phyloP scores from a whole-genome alignment of 2,113 vertebrate species.

The Pampusana beccarii region DNA sequence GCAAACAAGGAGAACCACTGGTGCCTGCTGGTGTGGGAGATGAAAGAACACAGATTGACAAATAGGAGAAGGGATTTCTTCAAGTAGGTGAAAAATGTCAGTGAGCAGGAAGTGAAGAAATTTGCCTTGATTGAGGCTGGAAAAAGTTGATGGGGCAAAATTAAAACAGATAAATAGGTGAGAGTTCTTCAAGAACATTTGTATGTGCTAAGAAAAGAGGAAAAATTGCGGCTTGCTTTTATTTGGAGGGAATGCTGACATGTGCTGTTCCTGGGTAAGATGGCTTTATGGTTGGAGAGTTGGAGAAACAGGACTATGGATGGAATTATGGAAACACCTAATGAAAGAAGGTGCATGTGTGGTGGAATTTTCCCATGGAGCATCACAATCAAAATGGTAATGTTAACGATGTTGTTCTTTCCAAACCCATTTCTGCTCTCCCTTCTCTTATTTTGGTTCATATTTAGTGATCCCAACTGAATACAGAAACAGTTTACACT shows the following conservation, averaged over 20 bases:
- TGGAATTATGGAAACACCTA: background rate
- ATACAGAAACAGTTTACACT: background rate
- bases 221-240: background rate
- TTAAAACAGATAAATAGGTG: background rate
- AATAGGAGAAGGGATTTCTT: constrained; percentile 37
- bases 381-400: background rate
- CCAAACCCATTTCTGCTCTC: background rate
- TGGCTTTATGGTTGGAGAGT: background rate
- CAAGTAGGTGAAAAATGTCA: constrained; percentile 29
- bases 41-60: constrained; percentile 45
- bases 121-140: background rate
- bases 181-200: background rate
- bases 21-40: background rate
- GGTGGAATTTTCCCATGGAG: background rate
- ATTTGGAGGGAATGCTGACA: background rate
- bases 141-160: background rate
- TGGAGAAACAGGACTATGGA: background rate
- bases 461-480: background rate
- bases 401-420: background rate
- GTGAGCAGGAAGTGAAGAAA: constrained; percentile 10
- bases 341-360: background rate
- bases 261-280: background rate
- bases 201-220: background rate
- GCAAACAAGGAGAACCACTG: constrained; percentile 20
- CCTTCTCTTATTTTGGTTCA: background rate